Evolutionary conservation across 1,140 invertebrate species (phyloP).

Genomic region (Atta colombica): DNA sequence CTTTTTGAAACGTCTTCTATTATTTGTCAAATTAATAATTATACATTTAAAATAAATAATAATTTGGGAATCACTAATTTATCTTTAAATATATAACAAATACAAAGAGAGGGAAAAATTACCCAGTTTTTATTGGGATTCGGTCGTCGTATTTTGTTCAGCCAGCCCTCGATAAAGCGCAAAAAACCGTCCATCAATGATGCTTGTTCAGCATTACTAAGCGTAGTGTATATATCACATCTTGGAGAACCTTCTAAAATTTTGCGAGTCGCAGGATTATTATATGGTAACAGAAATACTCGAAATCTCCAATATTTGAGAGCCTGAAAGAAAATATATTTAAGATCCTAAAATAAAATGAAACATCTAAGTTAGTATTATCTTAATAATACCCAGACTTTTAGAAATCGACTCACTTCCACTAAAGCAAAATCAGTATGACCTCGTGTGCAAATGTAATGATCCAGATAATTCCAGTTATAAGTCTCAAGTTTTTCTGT

Average conservation of each 20-base stretch:
- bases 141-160: conserved; percentile 95
- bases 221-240: conserved; percentile 93
- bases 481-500: conserved; percentile 98
- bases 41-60: conserved; percentile 36
- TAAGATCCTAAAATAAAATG: conserved; percentile 40
- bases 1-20: conserved; percentile 42
- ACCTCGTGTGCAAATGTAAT: conserved; percentile 97
- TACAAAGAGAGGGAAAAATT: conserved; percentile 67
- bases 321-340: conserved; percentile 79
- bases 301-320: conserved; percentile 98
- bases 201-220: conserved; percentile 89
- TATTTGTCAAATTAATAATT: conserved; percentile 14
- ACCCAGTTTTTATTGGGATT: conserved; percentile 88
- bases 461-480: conserved; percentile 99
- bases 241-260: conserved; percentile 90
- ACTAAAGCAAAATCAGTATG: conserved; percentile 95
- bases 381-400: conserved; percentile 13
- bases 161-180: conserved; percentile 94
- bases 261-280: conserved; percentile 90
- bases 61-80: not conserved
- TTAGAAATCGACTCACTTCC: conserved; percentile 88
- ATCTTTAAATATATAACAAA: conserved; percentile 27
- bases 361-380: conserved; percentile 3
- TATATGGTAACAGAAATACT: conserved; percentile 93
- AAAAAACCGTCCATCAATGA: conserved; percentile 91